Evolutionary conservation across 1,140 invertebrate species (phyloP).

Genomic region (Drosophila malerkotliana): DNA sequence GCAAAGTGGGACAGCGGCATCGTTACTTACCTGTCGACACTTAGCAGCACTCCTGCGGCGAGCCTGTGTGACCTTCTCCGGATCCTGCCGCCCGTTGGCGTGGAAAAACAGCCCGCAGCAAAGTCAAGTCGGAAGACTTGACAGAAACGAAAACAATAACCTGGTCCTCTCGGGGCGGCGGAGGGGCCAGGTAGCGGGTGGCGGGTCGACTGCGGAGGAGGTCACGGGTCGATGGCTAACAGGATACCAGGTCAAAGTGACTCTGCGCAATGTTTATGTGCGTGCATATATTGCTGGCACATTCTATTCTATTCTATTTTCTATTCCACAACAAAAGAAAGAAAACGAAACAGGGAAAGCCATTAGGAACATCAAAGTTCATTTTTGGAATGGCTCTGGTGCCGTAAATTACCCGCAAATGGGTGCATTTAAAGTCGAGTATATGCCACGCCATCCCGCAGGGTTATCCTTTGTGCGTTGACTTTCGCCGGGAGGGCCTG

Average conservation of each 20-base stretch:
- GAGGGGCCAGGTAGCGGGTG: neutral
- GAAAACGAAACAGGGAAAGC: neutral
- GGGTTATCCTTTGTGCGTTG: neutral
- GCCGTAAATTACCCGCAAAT: conserved; percentile 37
- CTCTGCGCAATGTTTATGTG: conserved; percentile 10
- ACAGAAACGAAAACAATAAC: conserved; percentile 13
- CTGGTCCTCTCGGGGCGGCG: neutral
- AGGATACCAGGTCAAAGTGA: conserved; percentile 23
- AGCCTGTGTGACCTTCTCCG: conserved; percentile 1
- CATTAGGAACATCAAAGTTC: conserved; percentile 34
- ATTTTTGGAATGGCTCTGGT: conserved; percentile 12
- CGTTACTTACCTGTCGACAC: conserved; percentile 43
- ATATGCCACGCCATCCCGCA: neutral
- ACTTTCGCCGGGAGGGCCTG: neutral
- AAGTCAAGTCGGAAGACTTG: conserved; percentile 3
- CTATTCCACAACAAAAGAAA: neutral
- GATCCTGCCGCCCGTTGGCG: neutral
- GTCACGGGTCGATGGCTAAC: conserved; percentile 21
- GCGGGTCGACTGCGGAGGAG: neutral
- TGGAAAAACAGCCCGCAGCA: conserved; percentile 3
- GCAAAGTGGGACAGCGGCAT: conserved; percentile 1
- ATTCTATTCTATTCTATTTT: neutral
- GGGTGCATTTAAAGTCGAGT: conserved; percentile 20
- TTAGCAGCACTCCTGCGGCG: conserved; percentile 9
- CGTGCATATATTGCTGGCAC: neutral